phyloP scores from a whole-genome alignment of 2,888 invertebrate genomes.

The Brachyopa scutellaris region DNA sequence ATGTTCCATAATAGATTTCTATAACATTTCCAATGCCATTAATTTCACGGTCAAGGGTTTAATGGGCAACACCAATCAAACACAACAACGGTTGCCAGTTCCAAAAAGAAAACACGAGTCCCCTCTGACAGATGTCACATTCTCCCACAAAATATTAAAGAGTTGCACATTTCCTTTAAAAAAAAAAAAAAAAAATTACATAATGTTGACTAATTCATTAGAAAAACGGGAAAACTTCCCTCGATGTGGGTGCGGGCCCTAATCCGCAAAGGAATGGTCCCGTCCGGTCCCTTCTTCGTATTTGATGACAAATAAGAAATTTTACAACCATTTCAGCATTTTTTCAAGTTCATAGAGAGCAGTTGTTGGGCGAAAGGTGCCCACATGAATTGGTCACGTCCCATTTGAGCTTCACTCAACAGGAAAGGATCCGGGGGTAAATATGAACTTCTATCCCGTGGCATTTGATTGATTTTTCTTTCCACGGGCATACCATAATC shows the following conservation, averaged over 20 bases:
- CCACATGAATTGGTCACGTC: slow-evolving; percentile 55
- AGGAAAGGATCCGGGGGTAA: slow-evolving; percentile 27
- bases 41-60: slow-evolving; percentile 49
- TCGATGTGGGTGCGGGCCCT: slow-evolving; percentile 30
- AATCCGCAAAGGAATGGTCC: slow-evolving; percentile 15
- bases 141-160: too few relatives aligned
- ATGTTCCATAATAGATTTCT: slow-evolving; percentile 11
- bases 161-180: too few relatives aligned
- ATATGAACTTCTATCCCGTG: background rate
- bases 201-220: slow-evolving; percentile 18
- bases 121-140: slow-evolving; percentile 33
- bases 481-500: slow-evolving; percentile 20
- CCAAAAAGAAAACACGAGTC: background rate
- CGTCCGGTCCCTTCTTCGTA: background rate
- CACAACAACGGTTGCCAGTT: background rate
- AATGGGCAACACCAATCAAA: slow-evolving; percentile 5
- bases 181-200: too few relatives aligned
- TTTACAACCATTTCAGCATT: slow-evolving; percentile 27
- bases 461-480: slow-evolving; percentile 46
- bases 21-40: slow-evolving; percentile 51
- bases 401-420: slow-evolving; percentile 41
- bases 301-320: slow-evolving; percentile 37
- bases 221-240: background rate
- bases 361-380: slow-evolving; percentile 9
- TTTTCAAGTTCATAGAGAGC: slow-evolving; percentile 54